Conservation (phyloP, 2,888 invertebrate species). For the Brachynemurus nebulosus region DNA sequence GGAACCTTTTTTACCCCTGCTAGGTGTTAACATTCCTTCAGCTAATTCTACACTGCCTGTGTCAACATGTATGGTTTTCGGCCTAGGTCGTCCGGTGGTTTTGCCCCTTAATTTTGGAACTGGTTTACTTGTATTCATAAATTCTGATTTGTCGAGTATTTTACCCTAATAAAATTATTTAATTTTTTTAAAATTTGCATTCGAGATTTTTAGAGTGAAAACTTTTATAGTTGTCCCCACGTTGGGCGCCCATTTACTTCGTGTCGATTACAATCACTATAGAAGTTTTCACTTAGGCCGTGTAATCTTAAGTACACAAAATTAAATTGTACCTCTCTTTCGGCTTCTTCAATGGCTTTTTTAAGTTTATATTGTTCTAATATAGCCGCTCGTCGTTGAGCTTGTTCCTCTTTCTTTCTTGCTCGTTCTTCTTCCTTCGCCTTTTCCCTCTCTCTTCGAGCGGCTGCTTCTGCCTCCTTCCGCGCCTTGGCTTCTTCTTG, state of each 20-base stretch:
- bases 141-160: constrained; percentile 54
- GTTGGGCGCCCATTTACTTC: too few relatives aligned
- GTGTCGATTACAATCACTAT: too few relatives aligned
- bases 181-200: too few relatives aligned
- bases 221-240: too few relatives aligned
- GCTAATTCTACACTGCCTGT: constrained; percentile 64
- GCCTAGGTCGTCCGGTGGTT: constrained; percentile 54
- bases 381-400: constrained; percentile 72
- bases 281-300: neutral
- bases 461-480: constrained; percentile 69
- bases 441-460: constrained; percentile 61
- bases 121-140: constrained; percentile 39
- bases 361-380: constrained; percentile 87
- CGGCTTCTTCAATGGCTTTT: constrained; percentile 85
- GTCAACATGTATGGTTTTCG: constrained; percentile 85
- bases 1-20: constrained; percentile 67
- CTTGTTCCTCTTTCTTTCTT: constrained; percentile 68
- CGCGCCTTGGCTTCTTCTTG: constrained; percentile 75
- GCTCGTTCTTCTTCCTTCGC: constrained; percentile 60
- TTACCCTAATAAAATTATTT: constrained; percentile 56
- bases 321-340: constrained; percentile 62
- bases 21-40: constrained; percentile 57
- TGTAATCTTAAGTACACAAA: neutral
- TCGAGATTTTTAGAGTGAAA: too few relatives aligned
- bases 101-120: constrained; percentile 50